Percentiles rank a stretch among this genome's conserved stretches.
phyloP scores from a whole-genome alignment of 2,888 invertebrate genomes.

The Malacosoma neustria region DNA sequence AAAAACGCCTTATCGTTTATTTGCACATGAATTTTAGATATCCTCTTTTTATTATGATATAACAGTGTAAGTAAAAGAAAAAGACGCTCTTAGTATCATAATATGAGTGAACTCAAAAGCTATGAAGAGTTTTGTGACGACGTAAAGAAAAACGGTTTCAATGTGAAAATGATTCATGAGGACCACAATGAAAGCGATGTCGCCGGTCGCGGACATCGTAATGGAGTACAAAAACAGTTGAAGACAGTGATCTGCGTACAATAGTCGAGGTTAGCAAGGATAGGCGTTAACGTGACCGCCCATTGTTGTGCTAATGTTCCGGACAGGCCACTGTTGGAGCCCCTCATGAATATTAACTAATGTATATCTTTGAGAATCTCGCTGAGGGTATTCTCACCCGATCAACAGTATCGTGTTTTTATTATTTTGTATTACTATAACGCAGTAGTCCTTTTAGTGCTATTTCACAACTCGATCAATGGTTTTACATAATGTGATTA shows the following conservation, averaged over 20 bases:
- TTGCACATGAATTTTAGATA: no score
- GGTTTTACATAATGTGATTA: slow-evolving; percentile 1
- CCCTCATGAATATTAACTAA: slow-evolving; percentile 65
- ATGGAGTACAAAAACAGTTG: slow-evolving; percentile 30
- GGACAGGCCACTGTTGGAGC: slow-evolving; percentile 37
- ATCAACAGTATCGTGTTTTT: slow-evolving; percentile 25
- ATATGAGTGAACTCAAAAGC: no score
- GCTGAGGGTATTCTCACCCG: slow-evolving; percentile 36
- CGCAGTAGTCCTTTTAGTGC: slow-evolving; percentile 13
- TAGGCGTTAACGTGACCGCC: slow-evolving; percentile 35
- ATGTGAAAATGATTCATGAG: slow-evolving; percentile 19
- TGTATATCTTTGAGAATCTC: slow-evolving; percentile 49
- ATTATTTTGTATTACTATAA: slow-evolving; percentile 18
- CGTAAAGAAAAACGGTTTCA: slow-evolving; percentile 9
- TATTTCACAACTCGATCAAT: neutral
- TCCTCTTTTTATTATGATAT: no score
- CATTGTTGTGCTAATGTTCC: slow-evolving; percentile 62
- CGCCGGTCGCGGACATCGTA: neutral
- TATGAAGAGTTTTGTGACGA: no score
- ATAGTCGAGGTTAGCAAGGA: slow-evolving; percentile 44
- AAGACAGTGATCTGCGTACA: slow-evolving; percentile 43
- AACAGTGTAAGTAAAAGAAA: no score
- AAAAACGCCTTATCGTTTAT: no score
- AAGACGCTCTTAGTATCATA: no score
- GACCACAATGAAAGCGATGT: slow-evolving; percentile 16